Evolutionary conservation across 2,888 invertebrate genomes (phyloP).

Genomic region (Athrips mouffetella): DNA sequence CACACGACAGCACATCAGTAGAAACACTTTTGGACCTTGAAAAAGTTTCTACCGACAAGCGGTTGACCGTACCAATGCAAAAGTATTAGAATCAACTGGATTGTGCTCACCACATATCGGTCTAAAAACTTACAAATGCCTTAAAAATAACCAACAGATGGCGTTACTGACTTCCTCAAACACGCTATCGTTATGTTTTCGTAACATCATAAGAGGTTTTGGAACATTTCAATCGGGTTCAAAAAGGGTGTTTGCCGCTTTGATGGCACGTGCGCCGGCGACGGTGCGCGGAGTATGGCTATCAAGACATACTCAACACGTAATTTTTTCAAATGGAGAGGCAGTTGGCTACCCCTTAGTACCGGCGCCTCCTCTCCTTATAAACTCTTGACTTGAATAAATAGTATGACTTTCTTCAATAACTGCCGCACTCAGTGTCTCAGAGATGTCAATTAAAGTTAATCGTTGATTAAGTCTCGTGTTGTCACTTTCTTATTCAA

Average conservation of each 20-base stretch:
- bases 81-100: too few relatives aligned
- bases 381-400: too few relatives aligned
- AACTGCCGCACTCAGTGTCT: too few relatives aligned
- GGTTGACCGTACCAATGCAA: too few relatives aligned
- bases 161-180: constrained; percentile 31
- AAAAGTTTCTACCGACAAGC: too few relatives aligned
- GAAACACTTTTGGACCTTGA: too few relatives aligned
- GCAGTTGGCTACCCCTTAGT: constrained; percentile 85
- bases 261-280: constrained; percentile 79
- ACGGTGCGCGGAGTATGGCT: constrained; percentile 85
- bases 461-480: too few relatives aligned
- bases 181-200: constrained; percentile 32
- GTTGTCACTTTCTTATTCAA: too few relatives aligned
- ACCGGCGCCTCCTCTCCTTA: constrained; percentile 77
- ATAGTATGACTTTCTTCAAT: too few relatives aligned
- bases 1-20: too few relatives aligned
- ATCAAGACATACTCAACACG: constrained; percentile 92
- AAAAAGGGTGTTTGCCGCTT: constrained; percentile 87
- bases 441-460: too few relatives aligned
- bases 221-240: background rate
- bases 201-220: background rate
- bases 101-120: too few relatives aligned
- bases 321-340: constrained; percentile 84
- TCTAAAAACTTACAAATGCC: constrained; percentile 5
- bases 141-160: constrained; percentile 44